Evolutionary conservation across 2,113 vertebrate species (phyloP).

Genomic region (Onychorhynchus coronatus): DNA sequence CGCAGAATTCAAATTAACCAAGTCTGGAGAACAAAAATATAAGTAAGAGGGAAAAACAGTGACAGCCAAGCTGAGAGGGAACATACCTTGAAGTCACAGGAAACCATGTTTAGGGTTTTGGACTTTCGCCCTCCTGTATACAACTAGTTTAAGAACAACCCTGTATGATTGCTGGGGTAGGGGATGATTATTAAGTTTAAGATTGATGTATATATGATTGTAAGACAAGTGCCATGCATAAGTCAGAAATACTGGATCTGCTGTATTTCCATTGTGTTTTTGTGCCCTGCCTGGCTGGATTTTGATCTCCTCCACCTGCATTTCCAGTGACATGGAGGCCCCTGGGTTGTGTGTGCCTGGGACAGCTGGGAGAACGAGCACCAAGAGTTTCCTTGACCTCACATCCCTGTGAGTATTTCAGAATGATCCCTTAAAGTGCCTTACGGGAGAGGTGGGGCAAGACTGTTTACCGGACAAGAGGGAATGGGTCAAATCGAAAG

Average conservation of each 20-base stretch:
- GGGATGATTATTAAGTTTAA: no score
- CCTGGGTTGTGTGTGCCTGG: neutral
- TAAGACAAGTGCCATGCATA: rapidly evolving
- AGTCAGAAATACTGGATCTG: neutral
- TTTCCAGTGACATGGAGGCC: neutral
- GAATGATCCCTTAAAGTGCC: neutral
- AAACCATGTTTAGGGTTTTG: neutral
- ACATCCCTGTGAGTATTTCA: neutral
- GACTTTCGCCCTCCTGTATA: neutral
- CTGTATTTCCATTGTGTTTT: neutral
- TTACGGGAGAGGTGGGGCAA: neutral
- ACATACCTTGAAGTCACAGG: neutral
- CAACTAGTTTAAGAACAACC: neutral
- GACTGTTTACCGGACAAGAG: neutral
- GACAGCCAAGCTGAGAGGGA: neutral
- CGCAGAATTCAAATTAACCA: neutral
- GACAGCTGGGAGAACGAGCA: rapidly evolving
- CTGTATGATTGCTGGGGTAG: rapidly evolving
- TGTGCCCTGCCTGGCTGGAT: no score
- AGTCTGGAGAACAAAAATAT: neutral
- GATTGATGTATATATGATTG: neutral
- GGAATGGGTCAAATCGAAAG: neutral
- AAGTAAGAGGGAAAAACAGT: neutral
- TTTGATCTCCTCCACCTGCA: neutral
- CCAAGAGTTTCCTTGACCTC: rapidly evolving